These are phyloP conservation scores for Phortica variegata DNA, from an alignment of 1,140 invertebrate genomes.

Conservation along the genomic window DNA sequence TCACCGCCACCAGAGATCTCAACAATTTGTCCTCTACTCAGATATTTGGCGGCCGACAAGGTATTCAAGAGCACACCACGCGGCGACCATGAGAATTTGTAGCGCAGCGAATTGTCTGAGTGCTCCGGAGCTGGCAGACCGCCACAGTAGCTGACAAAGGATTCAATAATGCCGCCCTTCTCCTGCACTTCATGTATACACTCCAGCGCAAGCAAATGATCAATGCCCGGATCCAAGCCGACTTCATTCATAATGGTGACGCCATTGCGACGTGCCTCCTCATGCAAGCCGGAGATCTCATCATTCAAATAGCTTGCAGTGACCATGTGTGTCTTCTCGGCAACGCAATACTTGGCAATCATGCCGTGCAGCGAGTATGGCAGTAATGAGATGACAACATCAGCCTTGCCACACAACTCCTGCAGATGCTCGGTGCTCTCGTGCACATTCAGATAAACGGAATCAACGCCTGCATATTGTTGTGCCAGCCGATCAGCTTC, in stretches of 20 bases:
- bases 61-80: constrained; percentile 88
- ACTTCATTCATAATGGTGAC: constrained; percentile 92
- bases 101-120: constrained; percentile 90
- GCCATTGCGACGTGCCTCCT: constrained; percentile 77
- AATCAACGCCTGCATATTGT: constrained; percentile 76
- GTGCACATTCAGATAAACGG: constrained; percentile 78
- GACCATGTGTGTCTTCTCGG: constrained; percentile 85
- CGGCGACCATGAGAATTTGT: constrained; percentile 99
- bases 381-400: constrained; percentile 86
- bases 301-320: constrained; percentile 94
- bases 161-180: constrained; percentile 81
- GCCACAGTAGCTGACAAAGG: constrained; percentile 96
- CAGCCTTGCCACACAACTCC: constrained; percentile 71
- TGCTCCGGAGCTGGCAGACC: constrained; percentile 93
- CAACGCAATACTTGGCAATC: constrained; percentile 85
- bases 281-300: constrained; percentile 77
- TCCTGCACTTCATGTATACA: constrained; percentile 87
- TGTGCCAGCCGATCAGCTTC: constrained; percentile 81
- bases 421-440: constrained; percentile 71
- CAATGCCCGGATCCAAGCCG: constrained; percentile 96
- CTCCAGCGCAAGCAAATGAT: constrained; percentile 95
- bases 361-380: constrained; percentile 87
- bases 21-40: constrained; percentile 81
- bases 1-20: constrained; percentile 88
- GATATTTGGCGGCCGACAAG: constrained; percentile 82